phyloP scores from a whole-genome alignment of 30 jellyfish, hydroid and myxozoan genomes.

The Pelagia noctiluca region DNA sequence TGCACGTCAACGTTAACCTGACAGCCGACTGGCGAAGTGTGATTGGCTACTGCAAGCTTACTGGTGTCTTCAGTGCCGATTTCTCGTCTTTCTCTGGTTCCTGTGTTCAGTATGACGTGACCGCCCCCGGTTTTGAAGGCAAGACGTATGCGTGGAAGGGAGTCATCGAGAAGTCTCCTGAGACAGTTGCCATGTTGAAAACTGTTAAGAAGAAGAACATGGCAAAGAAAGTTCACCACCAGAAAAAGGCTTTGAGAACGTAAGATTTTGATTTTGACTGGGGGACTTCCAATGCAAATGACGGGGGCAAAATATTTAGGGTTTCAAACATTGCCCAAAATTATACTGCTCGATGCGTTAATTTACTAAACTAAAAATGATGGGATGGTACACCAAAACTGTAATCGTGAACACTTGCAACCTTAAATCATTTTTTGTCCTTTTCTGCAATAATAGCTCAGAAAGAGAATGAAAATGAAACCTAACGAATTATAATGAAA shows the following conservation, averaged over 20 bases:
- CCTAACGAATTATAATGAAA: too few species aligned
- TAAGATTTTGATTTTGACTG: too few species aligned
- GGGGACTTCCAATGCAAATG: too few species aligned
- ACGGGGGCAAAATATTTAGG: too few species aligned
- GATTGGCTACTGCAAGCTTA: constrained; percentile 31
- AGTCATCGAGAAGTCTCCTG: constrained; percentile 22
- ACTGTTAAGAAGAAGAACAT: constrained; percentile 30
- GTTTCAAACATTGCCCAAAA: too few species aligned
- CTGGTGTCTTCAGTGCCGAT: constrained; percentile 55
- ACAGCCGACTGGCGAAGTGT: constrained; percentile 23
- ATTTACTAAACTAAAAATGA: too few species aligned
- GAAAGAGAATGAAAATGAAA: too few species aligned
- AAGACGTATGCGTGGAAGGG: constrained; percentile 50
- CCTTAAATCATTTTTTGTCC: too few species aligned
- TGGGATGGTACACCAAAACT: too few species aligned
- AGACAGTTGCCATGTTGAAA: constrained; percentile 7
- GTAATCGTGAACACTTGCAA: too few species aligned
- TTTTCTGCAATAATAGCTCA: too few species aligned
- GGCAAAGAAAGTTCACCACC: neutral
- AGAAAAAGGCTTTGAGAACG: neutral
- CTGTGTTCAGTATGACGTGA: constrained; percentile 34
- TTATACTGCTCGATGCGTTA: too few species aligned
- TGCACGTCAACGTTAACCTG: constrained; percentile 29
- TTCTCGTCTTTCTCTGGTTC: constrained; percentile 40
- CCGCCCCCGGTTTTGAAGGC: constrained; percentile 27